Percentiles rank a stretch among this genome's conserved stretches.
phyloP scores from a whole-genome alignment of 1,140 invertebrate species.

The Cephus cinctus region DNA sequence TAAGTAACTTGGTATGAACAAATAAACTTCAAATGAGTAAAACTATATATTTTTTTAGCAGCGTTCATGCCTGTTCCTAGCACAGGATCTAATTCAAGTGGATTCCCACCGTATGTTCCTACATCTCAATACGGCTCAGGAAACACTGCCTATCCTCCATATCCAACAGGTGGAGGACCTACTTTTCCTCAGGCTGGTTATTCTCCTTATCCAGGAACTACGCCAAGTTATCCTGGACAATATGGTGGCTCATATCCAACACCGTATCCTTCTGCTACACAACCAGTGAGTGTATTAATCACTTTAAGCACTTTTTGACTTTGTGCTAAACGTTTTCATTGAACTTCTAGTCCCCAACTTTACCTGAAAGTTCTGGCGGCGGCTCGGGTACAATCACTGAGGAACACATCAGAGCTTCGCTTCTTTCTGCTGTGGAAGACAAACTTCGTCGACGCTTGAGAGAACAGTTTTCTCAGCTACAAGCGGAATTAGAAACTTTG shows the following conservation, averaged over 20 bases:
- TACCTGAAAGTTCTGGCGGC: slow-evolving; percentile 54
- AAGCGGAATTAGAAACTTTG: slow-evolving; percentile 90
- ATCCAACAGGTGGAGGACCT: slow-evolving; percentile 32
- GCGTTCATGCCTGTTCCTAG: slow-evolving; percentile 66
- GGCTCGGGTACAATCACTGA: slow-evolving; percentile 83
- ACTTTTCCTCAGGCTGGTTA: slow-evolving; percentile 48
- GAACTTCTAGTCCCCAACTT: slow-evolving; percentile 47
- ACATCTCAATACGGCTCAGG: slow-evolving; percentile 34
- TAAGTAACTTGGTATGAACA: slow-evolving; percentile 30
- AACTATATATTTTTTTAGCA: slow-evolving; percentile 30
- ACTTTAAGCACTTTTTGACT: too few species aligned
- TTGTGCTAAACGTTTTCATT: too few species aligned
- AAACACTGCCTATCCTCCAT: slow-evolving; percentile 39
- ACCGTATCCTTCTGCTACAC: slow-evolving; percentile 34
- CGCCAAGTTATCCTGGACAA: slow-evolving; percentile 33
- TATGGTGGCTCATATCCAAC: slow-evolving; percentile 43
- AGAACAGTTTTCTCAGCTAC: slow-evolving; percentile 85
- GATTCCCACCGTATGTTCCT: slow-evolving; percentile 38
- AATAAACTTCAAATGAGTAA: not conserved
- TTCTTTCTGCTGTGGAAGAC: slow-evolving; percentile 93
- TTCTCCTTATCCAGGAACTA: slow-evolving; percentile 29
- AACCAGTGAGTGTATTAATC: slow-evolving; percentile 30
- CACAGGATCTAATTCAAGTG: slow-evolving; percentile 30
- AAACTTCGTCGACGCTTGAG: slow-evolving; percentile 83
- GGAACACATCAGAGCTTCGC: slow-evolving; percentile 90